Percentiles rank a stretch among this genome's conserved stretches.
These are phyloP conservation scores for Phalacrocorax brasilianus DNA, from an alignment of 2,113 vertebrate genomes.

Conservation along the genomic window DNA sequence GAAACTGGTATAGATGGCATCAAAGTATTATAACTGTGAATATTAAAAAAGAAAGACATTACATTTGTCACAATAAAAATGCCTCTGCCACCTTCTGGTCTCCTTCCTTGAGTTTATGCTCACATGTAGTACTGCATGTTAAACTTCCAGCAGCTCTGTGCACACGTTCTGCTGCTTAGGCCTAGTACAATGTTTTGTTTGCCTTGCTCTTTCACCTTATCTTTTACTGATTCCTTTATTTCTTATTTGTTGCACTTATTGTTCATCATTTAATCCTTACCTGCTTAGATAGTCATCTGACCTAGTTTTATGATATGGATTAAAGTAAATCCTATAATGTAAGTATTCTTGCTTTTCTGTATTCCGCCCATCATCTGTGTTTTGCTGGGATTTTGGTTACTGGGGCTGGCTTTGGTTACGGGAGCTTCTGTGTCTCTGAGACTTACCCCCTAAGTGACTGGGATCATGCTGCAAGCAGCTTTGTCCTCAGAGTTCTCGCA, in stretches of 20 bases:
- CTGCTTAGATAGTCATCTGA: constrained; percentile 46
- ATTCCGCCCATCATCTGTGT: constrained; percentile 9
- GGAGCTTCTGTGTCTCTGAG: not conserved
- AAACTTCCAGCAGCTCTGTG: not conserved
- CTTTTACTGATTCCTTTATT: not conserved
- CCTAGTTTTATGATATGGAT: constrained; percentile 34
- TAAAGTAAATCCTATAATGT: constrained; percentile 33
- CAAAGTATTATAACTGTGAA: not conserved
- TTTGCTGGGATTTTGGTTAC: constrained; percentile 40
- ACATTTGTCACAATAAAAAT: not conserved
- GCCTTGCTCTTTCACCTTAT: not conserved
- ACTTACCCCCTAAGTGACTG: not conserved
- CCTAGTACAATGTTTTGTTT: not conserved
- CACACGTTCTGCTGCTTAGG: not conserved
- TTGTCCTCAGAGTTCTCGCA: not conserved
- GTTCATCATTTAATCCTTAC: constrained; percentile 43
- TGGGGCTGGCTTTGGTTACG: constrained; percentile 34
- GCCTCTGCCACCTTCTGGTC: not conserved
- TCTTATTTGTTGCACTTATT: constrained; percentile 7
- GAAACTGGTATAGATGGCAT: not conserved
- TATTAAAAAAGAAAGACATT: not conserved
- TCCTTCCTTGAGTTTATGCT: not conserved
- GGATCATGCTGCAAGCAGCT: constrained; percentile 17
- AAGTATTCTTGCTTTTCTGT: constrained; percentile 12
- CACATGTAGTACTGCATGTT: not conserved